Evolutionary conservation across 2,888 invertebrate species (phyloP).

Genomic region (Chirona hameri): DNA sequence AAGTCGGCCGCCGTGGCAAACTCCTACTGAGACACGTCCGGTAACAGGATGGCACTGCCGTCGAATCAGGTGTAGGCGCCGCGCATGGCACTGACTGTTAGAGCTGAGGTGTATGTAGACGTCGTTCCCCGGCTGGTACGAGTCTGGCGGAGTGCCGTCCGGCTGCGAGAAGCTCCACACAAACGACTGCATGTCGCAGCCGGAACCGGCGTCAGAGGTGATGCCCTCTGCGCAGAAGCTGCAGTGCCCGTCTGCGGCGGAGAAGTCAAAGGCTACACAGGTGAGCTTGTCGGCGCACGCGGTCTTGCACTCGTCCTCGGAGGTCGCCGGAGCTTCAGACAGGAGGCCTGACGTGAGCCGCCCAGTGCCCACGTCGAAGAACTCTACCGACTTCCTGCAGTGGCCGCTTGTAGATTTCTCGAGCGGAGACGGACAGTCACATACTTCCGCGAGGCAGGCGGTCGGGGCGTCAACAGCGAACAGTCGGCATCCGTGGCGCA

Average conservation of each 20-base stretch:
- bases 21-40: constrained; percentile 9
- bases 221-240: not conserved
- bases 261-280: not conserved
- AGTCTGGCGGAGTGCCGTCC: not conserved
- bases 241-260: not conserved
- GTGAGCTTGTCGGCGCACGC: not conserved
- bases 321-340: not conserved
- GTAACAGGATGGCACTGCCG: not conserved
- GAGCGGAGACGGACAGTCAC: not conserved
- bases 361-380: not conserved
- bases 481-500: not conserved
- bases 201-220: not conserved
- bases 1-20: constrained; percentile 32
- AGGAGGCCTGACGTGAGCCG: not conserved
- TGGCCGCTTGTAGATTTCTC: not conserved
- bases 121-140: not conserved
- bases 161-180: not conserved
- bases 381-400: not conserved
- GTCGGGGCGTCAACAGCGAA: not conserved
- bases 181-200: not conserved
- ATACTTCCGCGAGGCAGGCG: not conserved
- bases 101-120: too few species aligned
- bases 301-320: not conserved
- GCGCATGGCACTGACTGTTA: constrained; percentile 32
- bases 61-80: constrained; percentile 35